Evolutionary conservation across 2,888 invertebrate genomes (phyloP).

Genomic region (Orthonevra nobilis): DNA sequence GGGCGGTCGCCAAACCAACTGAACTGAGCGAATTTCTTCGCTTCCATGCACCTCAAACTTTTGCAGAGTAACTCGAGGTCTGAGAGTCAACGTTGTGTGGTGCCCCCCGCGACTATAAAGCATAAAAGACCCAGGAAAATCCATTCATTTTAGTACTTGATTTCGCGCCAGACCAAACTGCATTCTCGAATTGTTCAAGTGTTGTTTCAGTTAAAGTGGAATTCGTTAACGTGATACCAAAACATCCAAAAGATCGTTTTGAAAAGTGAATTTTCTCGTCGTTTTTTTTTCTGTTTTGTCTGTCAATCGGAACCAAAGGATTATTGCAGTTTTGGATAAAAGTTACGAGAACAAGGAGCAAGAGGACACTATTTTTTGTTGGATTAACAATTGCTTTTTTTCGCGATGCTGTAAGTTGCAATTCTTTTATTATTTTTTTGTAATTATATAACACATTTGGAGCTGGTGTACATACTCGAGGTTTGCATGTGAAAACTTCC

Average conservation of each 20-base stretch:
- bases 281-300: conserved; percentile 20
- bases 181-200: conserved; percentile 60
- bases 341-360: no score
- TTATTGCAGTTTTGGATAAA: conserved; percentile 14
- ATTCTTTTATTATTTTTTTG: conserved; percentile 2
- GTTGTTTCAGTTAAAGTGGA: conserved; percentile 47
- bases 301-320: no score
- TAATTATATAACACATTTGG: conserved; percentile 58
- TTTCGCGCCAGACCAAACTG: conserved; percentile 65
- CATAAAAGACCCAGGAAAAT: conserved; percentile 67
- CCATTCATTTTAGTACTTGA: conserved; percentile 69
- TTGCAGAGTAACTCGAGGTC: conserved; percentile 51
- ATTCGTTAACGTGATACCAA: conserved; percentile 42
- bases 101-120: conserved; percentile 64
- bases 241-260: conserved; percentile 4
- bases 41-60: conserved; percentile 68
- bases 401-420: conserved; percentile 64
- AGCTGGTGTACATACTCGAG: conserved; percentile 59
- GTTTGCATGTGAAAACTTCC: conserved; percentile 67
- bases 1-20: conserved; percentile 46
- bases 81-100: conserved; percentile 9
- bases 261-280: conserved; percentile 50
- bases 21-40: conserved; percentile 66
- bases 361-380: conserved; percentile 9
- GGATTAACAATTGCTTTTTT: conserved; percentile 44